phyloP scores from a whole-genome alignment of 2,113 vertebrate species.

The Takifugu flavidus region DNA sequence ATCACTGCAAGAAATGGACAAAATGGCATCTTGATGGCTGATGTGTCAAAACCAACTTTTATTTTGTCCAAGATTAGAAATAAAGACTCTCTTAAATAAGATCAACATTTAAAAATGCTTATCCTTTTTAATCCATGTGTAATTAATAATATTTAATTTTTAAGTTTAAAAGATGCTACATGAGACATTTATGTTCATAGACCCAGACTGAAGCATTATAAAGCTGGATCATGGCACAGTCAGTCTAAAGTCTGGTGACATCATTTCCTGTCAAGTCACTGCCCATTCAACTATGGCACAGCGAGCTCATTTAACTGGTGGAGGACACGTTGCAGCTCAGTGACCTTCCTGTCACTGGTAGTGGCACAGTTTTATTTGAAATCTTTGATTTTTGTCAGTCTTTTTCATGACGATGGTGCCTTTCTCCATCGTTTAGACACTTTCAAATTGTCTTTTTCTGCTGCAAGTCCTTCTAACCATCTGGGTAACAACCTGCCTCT shows the following conservation, averaged over 20 bases:
- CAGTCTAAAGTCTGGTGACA: slow-evolving; percentile 27
- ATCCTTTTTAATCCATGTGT: not conserved
- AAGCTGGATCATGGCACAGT: slow-evolving; percentile 10
- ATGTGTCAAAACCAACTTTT: no score
- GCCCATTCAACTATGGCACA: slow-evolving; percentile 12
- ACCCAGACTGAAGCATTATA: not conserved
- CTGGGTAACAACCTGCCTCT: no score
- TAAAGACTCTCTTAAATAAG: not conserved
- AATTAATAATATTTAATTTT: not conserved
- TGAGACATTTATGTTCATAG: not conserved
- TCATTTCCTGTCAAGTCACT: slow-evolving; percentile 31
- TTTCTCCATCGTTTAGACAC: no score
- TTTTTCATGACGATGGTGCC: no score
- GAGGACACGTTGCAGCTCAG: slow-evolving; percentile 5
- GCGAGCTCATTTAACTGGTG: slow-evolving; percentile 30
- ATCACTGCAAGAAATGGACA: not conserved
- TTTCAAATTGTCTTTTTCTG: no score
- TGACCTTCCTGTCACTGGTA: slow-evolving; percentile 4
- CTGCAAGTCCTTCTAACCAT: no score
- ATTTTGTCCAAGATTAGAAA: not conserved
- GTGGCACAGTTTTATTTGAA: not conserved
- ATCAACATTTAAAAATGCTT: not conserved
- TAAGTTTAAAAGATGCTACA: not conserved
- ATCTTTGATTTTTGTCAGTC: not conserved
- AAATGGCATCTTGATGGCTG: not conserved